Evolutionary conservation across 2,888 invertebrate species (phyloP).

Genomic region (Morpho helenor): DNA sequence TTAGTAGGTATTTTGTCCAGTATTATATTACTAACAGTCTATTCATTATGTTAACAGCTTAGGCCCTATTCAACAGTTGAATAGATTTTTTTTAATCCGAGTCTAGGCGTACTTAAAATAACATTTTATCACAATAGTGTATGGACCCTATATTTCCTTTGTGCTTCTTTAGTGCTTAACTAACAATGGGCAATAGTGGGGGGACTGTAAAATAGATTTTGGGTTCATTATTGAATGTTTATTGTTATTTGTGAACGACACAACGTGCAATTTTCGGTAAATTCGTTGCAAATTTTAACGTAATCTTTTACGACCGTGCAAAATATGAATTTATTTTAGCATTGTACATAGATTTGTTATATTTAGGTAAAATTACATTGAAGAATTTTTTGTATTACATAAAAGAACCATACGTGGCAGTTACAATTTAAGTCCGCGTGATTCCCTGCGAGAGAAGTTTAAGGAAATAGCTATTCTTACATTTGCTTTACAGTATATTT

Average conservation of each 20-base stretch:
- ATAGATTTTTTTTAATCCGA: conserved; percentile 16
- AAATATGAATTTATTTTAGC: too few relatives aligned
- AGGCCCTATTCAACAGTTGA: conserved; percentile 10
- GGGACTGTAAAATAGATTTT: conserved; percentile 6
- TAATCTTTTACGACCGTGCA: too few relatives aligned
- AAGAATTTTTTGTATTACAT: too few relatives aligned
- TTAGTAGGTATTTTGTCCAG: neutral
- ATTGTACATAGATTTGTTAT: too few relatives aligned
- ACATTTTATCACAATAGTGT: conserved; percentile 13
- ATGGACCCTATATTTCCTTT: conserved; percentile 5
- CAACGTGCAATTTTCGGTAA: neutral
- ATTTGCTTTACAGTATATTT: too few relatives aligned
- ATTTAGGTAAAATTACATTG: too few relatives aligned
- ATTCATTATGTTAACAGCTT: neutral
- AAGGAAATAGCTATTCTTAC: too few relatives aligned
- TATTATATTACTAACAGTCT: neutral
- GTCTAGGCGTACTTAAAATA: conserved; percentile 17
- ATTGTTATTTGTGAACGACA: neutral
- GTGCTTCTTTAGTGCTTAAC: conserved; percentile 6
- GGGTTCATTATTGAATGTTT: neutral
- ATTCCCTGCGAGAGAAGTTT: too few relatives aligned
- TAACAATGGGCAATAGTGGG: conserved; percentile 9
- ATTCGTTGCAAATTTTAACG: too few relatives aligned
- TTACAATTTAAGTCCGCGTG: too few relatives aligned
- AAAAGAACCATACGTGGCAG: too few relatives aligned